phyloP scores from a whole-genome alignment of 2,113 vertebrate genomes.

The Urocolius indicus region DNA sequence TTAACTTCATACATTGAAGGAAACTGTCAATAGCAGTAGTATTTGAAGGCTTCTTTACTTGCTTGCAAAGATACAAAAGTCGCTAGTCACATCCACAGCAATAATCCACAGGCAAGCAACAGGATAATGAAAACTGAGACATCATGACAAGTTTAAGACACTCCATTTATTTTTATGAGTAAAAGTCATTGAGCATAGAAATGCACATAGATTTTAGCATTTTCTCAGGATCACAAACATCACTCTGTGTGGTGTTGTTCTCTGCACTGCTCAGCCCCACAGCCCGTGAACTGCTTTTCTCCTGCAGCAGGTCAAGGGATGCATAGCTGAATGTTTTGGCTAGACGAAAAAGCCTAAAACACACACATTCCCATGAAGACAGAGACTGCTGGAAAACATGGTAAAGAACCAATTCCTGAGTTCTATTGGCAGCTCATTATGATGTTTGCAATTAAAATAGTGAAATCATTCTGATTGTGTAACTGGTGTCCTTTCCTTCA shows the following conservation, averaged over 20 bases:
- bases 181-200: background rate
- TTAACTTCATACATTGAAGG: too few relatives aligned
- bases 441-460: background rate
- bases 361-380: background rate
- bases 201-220: background rate
- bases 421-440: background rate
- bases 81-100: background rate
- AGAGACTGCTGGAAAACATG: background rate
- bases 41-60: background rate
- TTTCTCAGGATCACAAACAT: background rate
- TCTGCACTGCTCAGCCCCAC: rapidly evolving
- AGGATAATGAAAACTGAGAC: background rate
- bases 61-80: background rate
- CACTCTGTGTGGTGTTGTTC: rapidly evolving
- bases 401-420: background rate
- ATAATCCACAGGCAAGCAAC: background rate
- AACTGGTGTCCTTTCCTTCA: background rate
- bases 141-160: background rate
- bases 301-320: background rate
- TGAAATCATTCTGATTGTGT: background rate
- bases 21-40: background rate
- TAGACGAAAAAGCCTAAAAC: background rate
- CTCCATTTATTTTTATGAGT: rapidly evolving
- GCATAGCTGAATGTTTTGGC: background rate
- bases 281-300: background rate